Evolutionary conservation across 2,888 invertebrate species (phyloP), one percentile per base, ranked within the genome.

Genomic region (Shargacucullia verbasci): DNA sequence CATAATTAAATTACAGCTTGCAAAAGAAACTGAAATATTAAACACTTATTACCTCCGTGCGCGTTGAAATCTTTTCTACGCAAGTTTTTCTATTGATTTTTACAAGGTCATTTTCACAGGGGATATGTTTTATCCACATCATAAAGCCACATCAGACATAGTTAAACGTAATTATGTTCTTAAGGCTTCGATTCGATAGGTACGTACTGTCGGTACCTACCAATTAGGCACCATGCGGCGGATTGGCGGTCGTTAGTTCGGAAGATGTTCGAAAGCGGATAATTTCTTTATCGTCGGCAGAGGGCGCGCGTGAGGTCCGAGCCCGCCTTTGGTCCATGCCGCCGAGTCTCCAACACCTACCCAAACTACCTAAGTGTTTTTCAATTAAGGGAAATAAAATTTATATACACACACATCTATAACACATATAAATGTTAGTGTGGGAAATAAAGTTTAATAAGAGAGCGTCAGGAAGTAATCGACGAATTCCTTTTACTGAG

Each of bases 241-340:
- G 66, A 79, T 79, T 79, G 80, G 79, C 74, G 81, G 84, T 90
- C 87, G 87, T 89, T 89, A 88, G 86, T 79, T 76, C 74, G 80
- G 82, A 85, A 85, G 82, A 89, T 88, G 85, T 78, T 77, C 76
- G 81, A 83, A 85, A 85, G 83, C 78, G 81, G 86, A 85, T 90
- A 88, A 91, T 90, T 89, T 90, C 89, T 90, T 89, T 87, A 91
- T 90, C 88, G 78, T 65, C 57, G 66, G 69, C 65, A 74, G 76
- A 76, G 77, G 81, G 82, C 82, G 83, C 84, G 87, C 82, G 89
- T 88, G 89, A 85, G 89, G 90, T 90, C 90, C 83, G 75, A 49
- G 10, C 78, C 67, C 73, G 76, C 79, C 83, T 84, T 84, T 86
- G 78, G 72, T 63, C 53, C 67, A 44, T 59, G 74, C 80, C 79